Conservation (phyloP, 2,113 vertebrate species). For the Heptranchias perlo region DNA sequence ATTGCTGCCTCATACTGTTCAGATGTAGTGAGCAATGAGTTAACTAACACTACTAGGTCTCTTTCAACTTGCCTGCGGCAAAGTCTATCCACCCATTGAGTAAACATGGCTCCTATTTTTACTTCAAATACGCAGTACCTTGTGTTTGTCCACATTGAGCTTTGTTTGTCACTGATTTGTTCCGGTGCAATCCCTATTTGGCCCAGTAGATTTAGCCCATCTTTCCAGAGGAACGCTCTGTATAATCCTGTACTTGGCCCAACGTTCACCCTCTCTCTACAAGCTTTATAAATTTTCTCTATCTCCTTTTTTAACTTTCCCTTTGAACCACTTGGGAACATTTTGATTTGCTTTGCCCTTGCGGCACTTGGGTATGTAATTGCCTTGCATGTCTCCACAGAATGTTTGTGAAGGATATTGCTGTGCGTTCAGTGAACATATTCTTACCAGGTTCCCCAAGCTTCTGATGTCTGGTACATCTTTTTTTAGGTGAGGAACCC, state of each 20-base stretch:
- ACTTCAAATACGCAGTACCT: not conserved
- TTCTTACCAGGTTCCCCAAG: not conserved
- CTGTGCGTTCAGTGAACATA: not conserved
- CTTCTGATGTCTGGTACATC: not conserved
- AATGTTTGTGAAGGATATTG: not conserved
- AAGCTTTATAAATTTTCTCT: not conserved
- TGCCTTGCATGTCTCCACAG: not conserved
- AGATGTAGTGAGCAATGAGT: not conserved
- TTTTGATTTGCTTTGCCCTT: not conserved
- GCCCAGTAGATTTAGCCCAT: too few relatives aligned
- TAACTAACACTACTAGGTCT: not conserved
- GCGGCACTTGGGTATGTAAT: not conserved
- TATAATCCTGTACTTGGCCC: not conserved
- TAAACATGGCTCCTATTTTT: not conserved
- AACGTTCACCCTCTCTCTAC: not conserved
- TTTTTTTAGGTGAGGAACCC: not conserved
- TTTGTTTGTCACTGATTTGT: too few relatives aligned
- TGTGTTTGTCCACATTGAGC: not conserved
- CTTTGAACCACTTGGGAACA: not conserved
- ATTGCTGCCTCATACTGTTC: not conserved
- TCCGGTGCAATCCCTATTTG: not conserved
- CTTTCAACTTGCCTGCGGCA: not conserved
- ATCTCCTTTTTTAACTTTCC: not conserved
- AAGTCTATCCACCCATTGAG: not conserved
- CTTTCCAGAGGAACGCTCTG: not conserved